These are phyloP conservation scores for Psilopsiagon aurifrons DNA, from an alignment of 2,113 vertebrate species.

Conservation along the genomic window DNA sequence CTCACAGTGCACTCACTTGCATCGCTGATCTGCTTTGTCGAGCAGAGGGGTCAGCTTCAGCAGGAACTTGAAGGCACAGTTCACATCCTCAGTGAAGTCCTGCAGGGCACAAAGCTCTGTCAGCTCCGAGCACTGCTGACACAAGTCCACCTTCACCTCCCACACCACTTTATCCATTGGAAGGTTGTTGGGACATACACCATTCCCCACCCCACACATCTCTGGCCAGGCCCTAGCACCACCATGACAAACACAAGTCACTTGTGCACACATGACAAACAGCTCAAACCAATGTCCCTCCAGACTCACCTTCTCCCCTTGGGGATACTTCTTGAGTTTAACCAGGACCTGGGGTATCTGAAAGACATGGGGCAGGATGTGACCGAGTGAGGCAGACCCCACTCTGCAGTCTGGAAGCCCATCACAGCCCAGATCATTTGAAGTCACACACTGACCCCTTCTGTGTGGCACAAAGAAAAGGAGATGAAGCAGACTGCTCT, in stretches of 20 bases:
- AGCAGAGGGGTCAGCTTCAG: slow-evolving; percentile 93
- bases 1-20: slow-evolving; percentile 83
- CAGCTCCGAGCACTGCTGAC: not conserved
- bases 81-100: slow-evolving; percentile 96
- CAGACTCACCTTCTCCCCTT: slow-evolving; percentile 85
- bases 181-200: not conserved
- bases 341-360: slow-evolving; percentile 96
- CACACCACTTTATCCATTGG: fast-evolving
- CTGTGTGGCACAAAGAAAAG: not conserved
- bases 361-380: not conserved
- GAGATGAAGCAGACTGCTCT: not conserved
- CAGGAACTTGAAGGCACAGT: slow-evolving; percentile 90
- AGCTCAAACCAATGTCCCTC: fast-evolving
- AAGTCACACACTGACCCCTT: not conserved
- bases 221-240: not conserved
- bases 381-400: not conserved
- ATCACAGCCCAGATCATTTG: too few relatives aligned
- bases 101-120: slow-evolving; percentile 35
- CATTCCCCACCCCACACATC: fast-evolving
- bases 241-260: fast-evolving
- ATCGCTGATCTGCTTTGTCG: slow-evolving; percentile 96
- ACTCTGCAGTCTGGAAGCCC: not conserved
- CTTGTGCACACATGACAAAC: fast-evolving
- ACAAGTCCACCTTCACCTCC: not conserved
- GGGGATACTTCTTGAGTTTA: slow-evolving; percentile 92